A percentile compares a stretch with the other conserved stretches of the same genome.
Evolutionary conservation across 2,797 vertebrate species (phyloP).

Genomic region (Xyrichtys novacula): DNA sequence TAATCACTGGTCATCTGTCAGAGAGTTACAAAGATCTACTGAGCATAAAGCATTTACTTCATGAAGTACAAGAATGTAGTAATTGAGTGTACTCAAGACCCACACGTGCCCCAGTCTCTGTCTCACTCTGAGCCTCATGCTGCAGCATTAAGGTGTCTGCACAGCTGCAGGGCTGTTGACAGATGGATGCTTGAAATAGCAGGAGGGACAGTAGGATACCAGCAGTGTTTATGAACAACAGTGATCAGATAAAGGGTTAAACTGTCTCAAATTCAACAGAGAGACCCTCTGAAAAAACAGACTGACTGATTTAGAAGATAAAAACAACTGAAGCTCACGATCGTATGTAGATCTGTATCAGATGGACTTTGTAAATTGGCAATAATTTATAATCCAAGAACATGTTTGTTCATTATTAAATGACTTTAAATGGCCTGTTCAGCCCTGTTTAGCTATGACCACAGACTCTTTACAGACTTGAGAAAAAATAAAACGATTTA

Average conservation of each 20-base stretch:
- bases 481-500: too few species aligned
- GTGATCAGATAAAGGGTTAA: not conserved
- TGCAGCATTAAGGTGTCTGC: not conserved
- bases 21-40: not conserved
- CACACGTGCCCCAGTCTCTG: too few species aligned
- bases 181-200: not conserved
- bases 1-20: not conserved
- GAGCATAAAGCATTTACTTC: not conserved
- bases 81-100: not conserved
- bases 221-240: conserved; percentile 2
- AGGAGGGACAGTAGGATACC: not conserved
- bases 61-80: not conserved
- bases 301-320: not conserved
- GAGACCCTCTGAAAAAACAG: not conserved
- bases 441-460: too few species aligned
- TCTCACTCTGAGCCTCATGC: too few species aligned
- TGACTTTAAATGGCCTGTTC: too few species aligned
- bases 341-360: not conserved
- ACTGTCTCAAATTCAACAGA: not conserved
- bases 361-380: not conserved
- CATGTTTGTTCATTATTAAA: too few species aligned
- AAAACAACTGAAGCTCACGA: not conserved
- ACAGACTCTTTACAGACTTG: too few species aligned
- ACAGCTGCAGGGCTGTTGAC: not conserved
- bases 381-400: not conserved